Evolutionary conservation across 2,888 invertebrate species (phyloP).

Genomic region (Pedicia rivosa): DNA sequence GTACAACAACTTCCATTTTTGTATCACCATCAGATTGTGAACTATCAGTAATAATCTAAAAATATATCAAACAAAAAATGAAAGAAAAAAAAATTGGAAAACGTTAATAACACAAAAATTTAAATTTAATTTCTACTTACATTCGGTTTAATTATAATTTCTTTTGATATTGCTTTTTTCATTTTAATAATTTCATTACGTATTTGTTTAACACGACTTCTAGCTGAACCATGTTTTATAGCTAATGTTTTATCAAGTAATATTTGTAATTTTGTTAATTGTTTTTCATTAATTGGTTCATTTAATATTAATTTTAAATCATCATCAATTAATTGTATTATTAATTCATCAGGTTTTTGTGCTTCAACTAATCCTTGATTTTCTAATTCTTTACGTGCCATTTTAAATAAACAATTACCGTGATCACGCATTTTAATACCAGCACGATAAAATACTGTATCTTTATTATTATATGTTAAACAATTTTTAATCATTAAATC

Average conservation of each 20-base stretch:
- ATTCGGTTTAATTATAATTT: constrained; percentile 10
- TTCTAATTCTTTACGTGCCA: constrained; percentile 54
- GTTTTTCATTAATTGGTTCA: constrained; percentile 21
- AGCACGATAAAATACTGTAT: constrained; percentile 86
- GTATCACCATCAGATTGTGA: constrained; percentile 26
- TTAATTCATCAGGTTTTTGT: constrained; percentile 32
- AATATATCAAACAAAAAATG: neutral
- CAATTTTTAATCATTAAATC: constrained; percentile 94
- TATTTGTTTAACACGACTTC: constrained; percentile 38
- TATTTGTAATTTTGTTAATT: constrained; percentile 36
- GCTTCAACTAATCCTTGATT: constrained; percentile 25
- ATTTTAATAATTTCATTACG: constrained; percentile 40
- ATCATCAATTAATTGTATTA: constrained; percentile 37
- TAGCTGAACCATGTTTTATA: constrained; percentile 39
- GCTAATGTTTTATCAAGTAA: constrained; percentile 43
- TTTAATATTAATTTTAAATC: constrained; percentile 33
- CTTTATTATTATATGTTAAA: constrained; percentile 85
- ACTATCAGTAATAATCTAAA: constrained; percentile 17
- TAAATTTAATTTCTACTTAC: neutral
- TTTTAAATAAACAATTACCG: constrained; percentile 62
- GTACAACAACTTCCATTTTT: constrained; percentile 13
- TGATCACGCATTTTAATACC: constrained; percentile 82
- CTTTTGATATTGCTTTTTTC: constrained; percentile 27
- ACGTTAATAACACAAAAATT: no score
- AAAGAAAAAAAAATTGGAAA: neutral